Evolutionary conservation across 2,888 invertebrate species (phyloP).

Genomic region (Drosophila kokeensis): DNA sequence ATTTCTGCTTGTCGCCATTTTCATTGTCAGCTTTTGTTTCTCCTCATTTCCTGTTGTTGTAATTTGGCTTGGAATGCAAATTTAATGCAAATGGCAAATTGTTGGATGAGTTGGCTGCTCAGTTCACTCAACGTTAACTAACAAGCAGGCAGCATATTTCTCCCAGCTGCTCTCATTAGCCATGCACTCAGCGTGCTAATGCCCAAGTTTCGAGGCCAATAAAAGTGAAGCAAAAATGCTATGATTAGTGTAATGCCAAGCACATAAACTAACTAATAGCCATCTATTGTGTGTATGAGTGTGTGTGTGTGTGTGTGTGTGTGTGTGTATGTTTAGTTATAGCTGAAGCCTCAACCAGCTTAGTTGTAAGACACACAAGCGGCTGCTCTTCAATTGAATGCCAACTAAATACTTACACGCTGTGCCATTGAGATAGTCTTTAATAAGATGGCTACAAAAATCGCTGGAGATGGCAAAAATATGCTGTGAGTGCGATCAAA

Average conservation of each 20-base stretch:
- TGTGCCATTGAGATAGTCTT: slow-evolving; percentile 30
- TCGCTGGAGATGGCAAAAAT: slow-evolving; percentile 60
- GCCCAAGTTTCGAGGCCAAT: slow-evolving; percentile 53
- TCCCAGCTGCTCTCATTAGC: slow-evolving; percentile 60
- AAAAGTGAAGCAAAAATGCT: slow-evolving; percentile 60
- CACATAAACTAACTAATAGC: slow-evolving; percentile 58
- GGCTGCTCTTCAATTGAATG: slow-evolving; percentile 42
- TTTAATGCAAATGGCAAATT: slow-evolving; percentile 56
- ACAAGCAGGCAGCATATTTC: slow-evolving; percentile 23
- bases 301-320: slow-evolving; percentile 7
- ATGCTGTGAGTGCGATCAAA: neutral
- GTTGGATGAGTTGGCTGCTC: slow-evolving; percentile 42
- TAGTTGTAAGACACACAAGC: slow-evolving; percentile 23
- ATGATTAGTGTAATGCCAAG: slow-evolving; percentile 73
- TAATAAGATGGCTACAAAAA: slow-evolving; percentile 53
- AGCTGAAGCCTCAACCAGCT: slow-evolving; percentile 24
- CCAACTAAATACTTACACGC: slow-evolving; percentile 56
- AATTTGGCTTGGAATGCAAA: slow-evolving; percentile 59
- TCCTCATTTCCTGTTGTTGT: slow-evolving; percentile 28
- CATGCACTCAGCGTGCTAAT: slow-evolving; percentile 73
- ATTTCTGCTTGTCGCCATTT: slow-evolving; percentile 57
- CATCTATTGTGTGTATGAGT: neutral
- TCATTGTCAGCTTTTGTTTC: slow-evolving; percentile 46
- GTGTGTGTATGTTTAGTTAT: slow-evolving; percentile 30
- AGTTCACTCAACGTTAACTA: slow-evolving; percentile 40